phyloP scores from a whole-genome alignment of 1,140 invertebrate genomes.

The Pentalonia nigronervosa region DNA sequence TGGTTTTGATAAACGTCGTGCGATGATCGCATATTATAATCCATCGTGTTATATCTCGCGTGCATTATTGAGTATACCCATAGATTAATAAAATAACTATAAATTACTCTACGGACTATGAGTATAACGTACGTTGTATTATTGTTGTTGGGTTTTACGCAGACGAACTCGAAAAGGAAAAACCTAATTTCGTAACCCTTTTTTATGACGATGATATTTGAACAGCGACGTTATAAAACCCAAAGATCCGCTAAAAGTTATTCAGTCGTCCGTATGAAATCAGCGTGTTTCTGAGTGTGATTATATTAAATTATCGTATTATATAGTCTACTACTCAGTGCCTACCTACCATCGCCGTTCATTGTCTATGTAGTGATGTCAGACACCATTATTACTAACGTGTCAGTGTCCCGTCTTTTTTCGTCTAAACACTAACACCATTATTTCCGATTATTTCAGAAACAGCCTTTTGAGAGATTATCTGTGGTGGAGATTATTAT shows the following conservation, averaged over 20 bases:
- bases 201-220: neutral
- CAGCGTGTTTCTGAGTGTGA: neutral
- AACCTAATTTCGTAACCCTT: neutral
- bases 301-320: neutral
- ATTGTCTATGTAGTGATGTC: neutral
- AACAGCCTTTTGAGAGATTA: too few relatives aligned
- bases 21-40: neutral
- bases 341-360: neutral
- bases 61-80: neutral
- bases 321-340: neutral
- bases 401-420: neutral
- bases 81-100: too few relatives aligned
- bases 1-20: neutral
- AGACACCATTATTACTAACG: neutral
- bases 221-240: neutral
- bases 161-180: neutral
- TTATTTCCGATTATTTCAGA: neutral
- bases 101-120: too few relatives aligned
- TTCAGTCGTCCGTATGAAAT: neutral
- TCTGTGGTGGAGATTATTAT: neutral
- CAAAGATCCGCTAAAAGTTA: neutral
- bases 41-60: neutral
- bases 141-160: neutral
- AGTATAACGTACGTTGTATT: neutral
- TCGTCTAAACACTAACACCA: neutral